Evolutionary conservation across 2,797 vertebrate genomes (phyloP).

Genomic region (Myotis pilosus): DNA sequence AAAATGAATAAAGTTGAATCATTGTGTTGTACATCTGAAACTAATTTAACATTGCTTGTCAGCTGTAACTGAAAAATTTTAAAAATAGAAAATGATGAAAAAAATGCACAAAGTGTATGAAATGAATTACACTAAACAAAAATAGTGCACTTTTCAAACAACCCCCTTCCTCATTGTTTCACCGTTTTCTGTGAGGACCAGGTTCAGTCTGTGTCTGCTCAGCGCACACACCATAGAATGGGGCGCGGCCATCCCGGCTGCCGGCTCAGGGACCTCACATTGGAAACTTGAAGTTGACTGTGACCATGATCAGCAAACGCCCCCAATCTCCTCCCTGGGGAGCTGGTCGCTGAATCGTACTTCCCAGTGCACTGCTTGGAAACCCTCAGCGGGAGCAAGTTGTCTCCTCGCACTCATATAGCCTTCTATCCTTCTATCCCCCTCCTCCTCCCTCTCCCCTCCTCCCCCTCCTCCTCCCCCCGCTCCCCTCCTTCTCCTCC

Average conservation of each 20-base stretch:
- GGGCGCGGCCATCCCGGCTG: not conserved
- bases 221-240: not conserved
- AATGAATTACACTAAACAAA: not conserved
- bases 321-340: not conserved
- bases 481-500: no score
- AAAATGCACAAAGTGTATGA: not conserved
- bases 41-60: not conserved
- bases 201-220: not conserved
- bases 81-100: not conserved
- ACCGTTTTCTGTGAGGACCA: not conserved
- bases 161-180: not conserved
- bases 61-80: not conserved
- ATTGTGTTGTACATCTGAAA: not conserved
- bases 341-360: not conserved
- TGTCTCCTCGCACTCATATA: not conserved
- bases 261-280: not conserved
- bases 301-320: not conserved
- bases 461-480: no score
- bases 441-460: no score
- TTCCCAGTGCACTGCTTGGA: not conserved
- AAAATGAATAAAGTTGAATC: not conserved
- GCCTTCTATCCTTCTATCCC: not conserved
- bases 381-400: not conserved
- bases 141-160: not conserved
- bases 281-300: not conserved